Evolutionary conservation across 1,140 invertebrate species (phyloP).

Genomic region (Campoletis sonorensis): DNA sequence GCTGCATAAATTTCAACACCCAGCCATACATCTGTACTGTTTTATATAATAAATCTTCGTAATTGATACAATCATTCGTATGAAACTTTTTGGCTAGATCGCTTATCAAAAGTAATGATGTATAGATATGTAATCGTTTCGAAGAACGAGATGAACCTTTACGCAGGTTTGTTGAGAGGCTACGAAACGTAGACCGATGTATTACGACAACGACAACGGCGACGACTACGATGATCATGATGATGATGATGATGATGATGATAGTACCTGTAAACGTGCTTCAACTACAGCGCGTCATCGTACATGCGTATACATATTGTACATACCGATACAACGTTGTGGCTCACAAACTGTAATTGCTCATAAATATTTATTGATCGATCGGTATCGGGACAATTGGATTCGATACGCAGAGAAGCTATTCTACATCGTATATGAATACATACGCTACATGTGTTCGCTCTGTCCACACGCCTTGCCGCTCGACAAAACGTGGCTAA

Average conservation of each 20-base stretch:
- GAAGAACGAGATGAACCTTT: not conserved
- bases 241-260: conserved; percentile 25
- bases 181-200: not conserved
- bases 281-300: conserved; percentile 6
- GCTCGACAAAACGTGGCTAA: not conserved
- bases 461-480: conserved; percentile 7
- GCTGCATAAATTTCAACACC: not conserved
- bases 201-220: not conserved
- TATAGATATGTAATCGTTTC: not conserved
- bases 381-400: conserved; percentile 64
- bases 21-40: not conserved
- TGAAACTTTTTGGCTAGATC: conserved; percentile 19
- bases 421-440: conserved; percentile 36
- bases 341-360: conserved; percentile 45
- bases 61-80: conserved; percentile 28
- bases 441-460: conserved; percentile 44
- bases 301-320: not conserved
- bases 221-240: not conserved
- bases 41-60: conserved; percentile 17
- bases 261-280: conserved; percentile 22
- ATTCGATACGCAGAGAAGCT: conserved; percentile 57
- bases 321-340: not conserved
- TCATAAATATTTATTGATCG: conserved; percentile 70
- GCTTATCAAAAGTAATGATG: not conserved
- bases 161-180: not conserved